Evolutionary conservation across 2,888 invertebrate genomes (phyloP).

Genomic region (Syritta pipiens): DNA sequence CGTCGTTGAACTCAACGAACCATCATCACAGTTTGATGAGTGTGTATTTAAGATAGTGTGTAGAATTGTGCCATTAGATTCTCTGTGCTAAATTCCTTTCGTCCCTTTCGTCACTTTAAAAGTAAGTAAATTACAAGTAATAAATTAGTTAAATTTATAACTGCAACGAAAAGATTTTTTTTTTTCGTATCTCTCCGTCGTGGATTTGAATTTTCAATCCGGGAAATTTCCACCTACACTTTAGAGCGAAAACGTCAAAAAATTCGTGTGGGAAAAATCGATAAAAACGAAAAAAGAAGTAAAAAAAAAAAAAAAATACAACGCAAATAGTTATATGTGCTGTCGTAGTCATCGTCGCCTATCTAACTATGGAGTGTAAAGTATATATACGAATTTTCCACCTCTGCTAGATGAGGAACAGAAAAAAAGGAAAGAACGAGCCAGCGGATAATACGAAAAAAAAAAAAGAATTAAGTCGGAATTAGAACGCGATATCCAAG

Average conservation of each 20-base stretch:
- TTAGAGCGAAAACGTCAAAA: constrained; percentile 44
- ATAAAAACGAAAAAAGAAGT: too few relatives aligned
- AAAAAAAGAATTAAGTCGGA: not conserved
- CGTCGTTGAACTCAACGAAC: constrained; percentile 67
- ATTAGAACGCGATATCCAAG: not conserved
- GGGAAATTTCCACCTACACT: constrained; percentile 30
- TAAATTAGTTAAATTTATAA: constrained; percentile 26
- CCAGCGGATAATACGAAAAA: constrained; percentile 1
- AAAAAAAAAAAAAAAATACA: constrained; percentile 60
- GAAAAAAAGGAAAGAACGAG: constrained; percentile 33
- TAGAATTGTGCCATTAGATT: constrained; percentile 72
- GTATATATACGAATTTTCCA: constrained; percentile 26
- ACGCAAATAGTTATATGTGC: constrained; percentile 51
- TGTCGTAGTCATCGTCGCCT: constrained; percentile 9
- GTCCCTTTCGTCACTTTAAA: constrained; percentile 71
- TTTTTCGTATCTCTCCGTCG: not conserved
- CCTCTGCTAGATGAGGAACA: constrained; percentile 30
- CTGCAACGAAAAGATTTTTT: constrained; percentile 1
- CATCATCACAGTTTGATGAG: constrained; percentile 68
- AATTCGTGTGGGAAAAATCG: constrained; percentile 59
- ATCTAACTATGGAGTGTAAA: constrained; percentile 53
- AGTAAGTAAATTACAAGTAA: constrained; percentile 70
- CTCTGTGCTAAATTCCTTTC: constrained; percentile 72
- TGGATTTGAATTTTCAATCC: not conserved
- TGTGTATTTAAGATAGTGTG: constrained; percentile 72